Conservation (phyloP, 2,888 invertebrate genomes). For the Sisyra terminalis region DNA sequence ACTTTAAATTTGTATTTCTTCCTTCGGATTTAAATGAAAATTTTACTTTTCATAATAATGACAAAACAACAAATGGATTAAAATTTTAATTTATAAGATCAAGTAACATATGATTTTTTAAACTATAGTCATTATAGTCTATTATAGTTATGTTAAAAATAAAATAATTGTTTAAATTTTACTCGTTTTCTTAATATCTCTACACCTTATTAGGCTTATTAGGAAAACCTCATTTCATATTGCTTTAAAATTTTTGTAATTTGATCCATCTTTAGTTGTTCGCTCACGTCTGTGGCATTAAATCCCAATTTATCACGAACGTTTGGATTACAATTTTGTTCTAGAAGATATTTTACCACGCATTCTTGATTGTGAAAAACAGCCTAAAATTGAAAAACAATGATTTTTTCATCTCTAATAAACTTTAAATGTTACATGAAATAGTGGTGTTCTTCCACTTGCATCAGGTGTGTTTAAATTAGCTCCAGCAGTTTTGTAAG, state of each 20-base stretch:
- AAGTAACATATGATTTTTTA: neutral
- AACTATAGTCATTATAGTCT: neutral
- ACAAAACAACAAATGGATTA: neutral
- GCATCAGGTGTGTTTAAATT: slow-evolving; percentile 5
- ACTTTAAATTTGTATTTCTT: neutral
- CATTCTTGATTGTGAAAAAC: slow-evolving; percentile 36
- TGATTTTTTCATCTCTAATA: neutral
- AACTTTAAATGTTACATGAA: slow-evolving; percentile 4
- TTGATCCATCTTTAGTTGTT: slow-evolving; percentile 13
- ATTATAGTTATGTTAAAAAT: neutral
- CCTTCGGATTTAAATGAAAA: neutral
- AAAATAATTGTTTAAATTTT: neutral
- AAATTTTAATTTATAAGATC: neutral
- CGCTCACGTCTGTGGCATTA: slow-evolving; percentile 38
- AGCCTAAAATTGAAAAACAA: slow-evolving; percentile 26
- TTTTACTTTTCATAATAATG: neutral
- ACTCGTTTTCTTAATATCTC: too few relatives aligned
- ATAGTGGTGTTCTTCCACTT: slow-evolving; percentile 8
- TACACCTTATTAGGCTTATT: too few relatives aligned
- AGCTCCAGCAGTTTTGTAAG: slow-evolving; percentile 7
- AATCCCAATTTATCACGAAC: slow-evolving; percentile 26
- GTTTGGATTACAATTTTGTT: slow-evolving; percentile 24
- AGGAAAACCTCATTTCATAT: too few relatives aligned
- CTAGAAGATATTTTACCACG: slow-evolving; percentile 33
- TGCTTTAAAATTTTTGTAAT: neutral